Conservation (phyloP, 64 coral and sea anemone species). For the Hydrozoanthus tunicans region DNA sequence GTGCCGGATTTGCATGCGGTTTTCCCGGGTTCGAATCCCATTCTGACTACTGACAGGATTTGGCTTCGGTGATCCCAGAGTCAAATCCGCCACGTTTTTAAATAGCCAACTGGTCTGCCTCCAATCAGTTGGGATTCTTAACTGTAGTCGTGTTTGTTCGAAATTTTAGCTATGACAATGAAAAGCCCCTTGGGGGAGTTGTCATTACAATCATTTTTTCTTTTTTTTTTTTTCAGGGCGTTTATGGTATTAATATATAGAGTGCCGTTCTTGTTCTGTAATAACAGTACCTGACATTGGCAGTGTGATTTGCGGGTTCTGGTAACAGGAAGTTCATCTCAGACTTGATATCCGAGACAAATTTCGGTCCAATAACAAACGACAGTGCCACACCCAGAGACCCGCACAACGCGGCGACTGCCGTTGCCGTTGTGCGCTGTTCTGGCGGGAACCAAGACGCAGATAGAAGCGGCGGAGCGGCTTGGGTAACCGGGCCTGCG, state of each 20-base stretch:
- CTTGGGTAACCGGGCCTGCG: conserved; percentile 96
- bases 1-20: too few relatives aligned
- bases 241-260: neutral
- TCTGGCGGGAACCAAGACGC: conserved; percentile 93
- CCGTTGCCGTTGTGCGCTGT: conserved; percentile 93
- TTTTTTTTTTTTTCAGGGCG: neutral
- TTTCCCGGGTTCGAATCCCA: too few relatives aligned
- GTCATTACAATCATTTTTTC: neutral
- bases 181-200: too few relatives aligned
- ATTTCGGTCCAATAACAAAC: conserved; percentile 88
- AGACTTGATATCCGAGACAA: conserved; percentile 82
- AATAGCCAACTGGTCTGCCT: too few relatives aligned
- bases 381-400: conserved; percentile 92
- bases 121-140: too few relatives aligned
- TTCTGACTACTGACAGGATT: too few relatives aligned
- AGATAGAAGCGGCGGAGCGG: conserved; percentile 88
- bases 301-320: conserved; percentile 57
- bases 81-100: too few relatives aligned
- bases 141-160: too few relatives aligned
- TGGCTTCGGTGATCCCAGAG: too few relatives aligned
- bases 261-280: neutral
- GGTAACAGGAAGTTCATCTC: conserved; percentile 68
- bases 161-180: too few relatives aligned
- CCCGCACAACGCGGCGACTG: conserved; percentile 89
- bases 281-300: conserved; percentile 68